Percentiles rank a stretch among this genome's conserved stretches.
These are phyloP conservation scores for Aleadryas rufinucha DNA, from an alignment of 2,113 vertebrate species.

Conservation along the genomic window DNA sequence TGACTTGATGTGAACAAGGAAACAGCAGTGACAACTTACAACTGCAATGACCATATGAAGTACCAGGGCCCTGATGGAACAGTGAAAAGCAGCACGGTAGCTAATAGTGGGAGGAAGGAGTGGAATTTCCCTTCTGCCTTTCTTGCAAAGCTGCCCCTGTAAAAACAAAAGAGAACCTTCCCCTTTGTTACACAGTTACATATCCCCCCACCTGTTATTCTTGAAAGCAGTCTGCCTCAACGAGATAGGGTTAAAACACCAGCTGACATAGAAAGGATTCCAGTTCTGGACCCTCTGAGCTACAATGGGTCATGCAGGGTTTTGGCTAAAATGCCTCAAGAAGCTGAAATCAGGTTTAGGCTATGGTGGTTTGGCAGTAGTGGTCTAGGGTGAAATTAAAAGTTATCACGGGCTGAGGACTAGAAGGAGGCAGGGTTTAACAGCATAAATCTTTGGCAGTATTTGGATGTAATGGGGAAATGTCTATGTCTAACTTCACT, in stretches of 20 bases:
- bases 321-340: neutral
- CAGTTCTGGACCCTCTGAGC: neutral
- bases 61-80: neutral
- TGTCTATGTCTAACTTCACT: neutral
- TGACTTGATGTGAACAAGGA: neutral
- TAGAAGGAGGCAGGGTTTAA: neutral
- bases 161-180: neutral
- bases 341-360: neutral
- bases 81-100: neutral
- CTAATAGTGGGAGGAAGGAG: neutral
- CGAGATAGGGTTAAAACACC: neutral
- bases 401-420: neutral
- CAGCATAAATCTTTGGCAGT: neutral
- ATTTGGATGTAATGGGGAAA: neutral
- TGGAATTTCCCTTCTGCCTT: neutral
- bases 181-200: neutral
- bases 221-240: neutral
- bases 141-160: neutral
- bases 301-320: neutral
- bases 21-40: neutral
- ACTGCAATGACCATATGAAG: neutral
- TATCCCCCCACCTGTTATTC: accelerated
- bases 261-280: neutral
- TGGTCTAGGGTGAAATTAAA: neutral
- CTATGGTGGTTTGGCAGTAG: neutral